A percentile compares a stretch with the other conserved stretches of the same genome.
Conservation (phyloP, 2,113 vertebrate genomes). For the Brachirus orientalis region DNA sequence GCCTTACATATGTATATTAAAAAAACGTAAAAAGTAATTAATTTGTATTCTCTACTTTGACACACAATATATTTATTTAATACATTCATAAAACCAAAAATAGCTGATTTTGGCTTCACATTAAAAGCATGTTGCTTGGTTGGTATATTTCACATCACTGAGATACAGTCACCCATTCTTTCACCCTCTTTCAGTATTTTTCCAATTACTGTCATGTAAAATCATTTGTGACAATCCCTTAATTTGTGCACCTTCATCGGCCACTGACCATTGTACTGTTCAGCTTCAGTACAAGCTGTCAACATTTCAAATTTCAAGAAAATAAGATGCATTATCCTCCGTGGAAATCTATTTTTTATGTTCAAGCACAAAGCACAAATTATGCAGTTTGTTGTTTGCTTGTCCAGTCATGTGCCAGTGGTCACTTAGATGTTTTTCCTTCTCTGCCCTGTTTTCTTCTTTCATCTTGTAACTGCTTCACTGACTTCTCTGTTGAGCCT, state of each 20-base stretch:
- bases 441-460: slow-evolving; percentile 4
- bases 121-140: not conserved
- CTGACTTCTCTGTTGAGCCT: slow-evolving; percentile 47
- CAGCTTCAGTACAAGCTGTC: slow-evolving; percentile 39
- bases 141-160: slow-evolving; percentile 15
- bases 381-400: slow-evolving; percentile 55
- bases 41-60: not conserved
- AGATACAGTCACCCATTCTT: slow-evolving; percentile 25
- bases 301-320: slow-evolving; percentile 25
- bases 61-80: not conserved
- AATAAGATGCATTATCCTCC: slow-evolving; percentile 33
- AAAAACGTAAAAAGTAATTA: not conserved
- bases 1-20: no score
- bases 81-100: not conserved
- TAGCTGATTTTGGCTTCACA: not conserved
- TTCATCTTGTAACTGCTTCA: slow-evolving; percentile 54
- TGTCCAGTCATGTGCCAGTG: slow-evolving; percentile 37
- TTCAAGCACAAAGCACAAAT: slow-evolving; percentile 43
- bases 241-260: slow-evolving; percentile 27
- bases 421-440: slow-evolving; percentile 19
- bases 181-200: slow-evolving; percentile 37
- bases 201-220: slow-evolving; percentile 45
- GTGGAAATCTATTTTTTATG: slow-evolving; percentile 55
- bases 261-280: slow-evolving; percentile 23
- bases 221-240: slow-evolving; percentile 23